Evolutionary conservation across 2,113 vertebrate genomes (phyloP), one percentile per base, ranked within the genome.

Genomic region (Malurus melanocephalus): DNA sequence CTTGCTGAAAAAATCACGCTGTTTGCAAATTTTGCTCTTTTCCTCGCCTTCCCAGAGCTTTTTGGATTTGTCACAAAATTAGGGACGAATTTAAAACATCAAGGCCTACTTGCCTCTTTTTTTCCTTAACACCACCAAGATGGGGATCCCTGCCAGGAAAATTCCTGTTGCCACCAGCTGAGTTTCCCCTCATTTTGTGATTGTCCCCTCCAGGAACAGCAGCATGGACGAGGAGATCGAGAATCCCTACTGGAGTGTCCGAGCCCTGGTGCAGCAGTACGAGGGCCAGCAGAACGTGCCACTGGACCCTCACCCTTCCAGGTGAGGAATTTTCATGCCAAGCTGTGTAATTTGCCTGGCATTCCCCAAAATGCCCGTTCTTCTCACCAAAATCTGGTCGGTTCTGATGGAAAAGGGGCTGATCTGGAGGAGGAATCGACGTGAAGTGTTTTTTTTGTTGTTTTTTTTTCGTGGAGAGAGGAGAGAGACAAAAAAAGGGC

Each of bases 191-290:
- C 28, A 62, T 20, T 57, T 5, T 85, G 4, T 79, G 19, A 0
- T 48, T 74, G 40, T 55, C 49, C 13, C 48, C 81, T 77, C 26
- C 89, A 98, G 97, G 71, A 97, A 96, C n/a, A 96, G 96, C 95
- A 97, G 97, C 66, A 52, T 97, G 92, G 98, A 98, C 3, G 97
- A 97, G 78, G 98, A 99, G 51, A 98, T 97, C 10, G 98, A 97
- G 86, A 98, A 97, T 22, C 97, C 98, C 0, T 98, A 95, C 93
- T 98, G 98, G 97, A 99, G 99, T 10, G 99, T 99, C 64, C 97
- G 99, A 18, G 98, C 98, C 1, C 96, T 99, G 90, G 99, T 99
- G 62, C 96, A 99, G 94, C 99, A 99, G 89, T 99, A 99, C 9
- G 99, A 99, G 94, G 98, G 97, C 26, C 98, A 98, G 81, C 98